Evolutionary conservation across 1,140 invertebrate genomes (phyloP), one percentile per base, ranked within the genome.

Genomic region (Scaptomyza hsui): DNA sequence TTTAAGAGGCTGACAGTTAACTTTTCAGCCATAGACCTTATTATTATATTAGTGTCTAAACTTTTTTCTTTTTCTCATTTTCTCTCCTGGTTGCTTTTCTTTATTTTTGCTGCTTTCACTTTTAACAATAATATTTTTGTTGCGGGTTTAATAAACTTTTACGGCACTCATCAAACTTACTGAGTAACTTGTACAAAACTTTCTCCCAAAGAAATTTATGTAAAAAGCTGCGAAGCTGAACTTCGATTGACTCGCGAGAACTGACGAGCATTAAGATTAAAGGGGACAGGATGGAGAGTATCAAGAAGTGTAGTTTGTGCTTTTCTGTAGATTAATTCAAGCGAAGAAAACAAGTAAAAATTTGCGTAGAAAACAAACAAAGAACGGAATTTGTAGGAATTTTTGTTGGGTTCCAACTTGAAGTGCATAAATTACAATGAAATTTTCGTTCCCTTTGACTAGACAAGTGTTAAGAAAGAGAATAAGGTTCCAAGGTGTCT

Each of bases 61-160:
- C 39, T 55, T 44, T 55, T 2, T 29, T 29, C 24, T 57, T 26
- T 39, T 18, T n/a, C 24, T 57, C 41, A 26, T 55, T 44, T 37
- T 49, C 29, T 42, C 0, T 7, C 41, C 47, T 49, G 13, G n/a
- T n/a, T n/a, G n/a, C n/a, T 48, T 73, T 48, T 19, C 12, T 62
- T 47, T 18, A 15, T 32, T 52, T 47, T 15, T 48, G 41, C 49
- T 55, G 51, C 55, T 72, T 72, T 61, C 42, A 65, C 62, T 80
- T 75, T 74, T 59, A 80, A 62, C 63, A 80, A 85, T 86, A 86
- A 85, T 86, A 86, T 80, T 86, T 86, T 77, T 67, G 52, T 80
- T 63, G 68, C 55, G 57, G 57, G 41, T 79, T 59, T 85, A 85
- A 80, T 85, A 86, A 85, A 85, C 72, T 85, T 85, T 80, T 64